Evolutionary conservation across 2,888 invertebrate species (phyloP), one percentile per base, ranked within the genome.

Genomic region (Plebejus melissa): DNA sequence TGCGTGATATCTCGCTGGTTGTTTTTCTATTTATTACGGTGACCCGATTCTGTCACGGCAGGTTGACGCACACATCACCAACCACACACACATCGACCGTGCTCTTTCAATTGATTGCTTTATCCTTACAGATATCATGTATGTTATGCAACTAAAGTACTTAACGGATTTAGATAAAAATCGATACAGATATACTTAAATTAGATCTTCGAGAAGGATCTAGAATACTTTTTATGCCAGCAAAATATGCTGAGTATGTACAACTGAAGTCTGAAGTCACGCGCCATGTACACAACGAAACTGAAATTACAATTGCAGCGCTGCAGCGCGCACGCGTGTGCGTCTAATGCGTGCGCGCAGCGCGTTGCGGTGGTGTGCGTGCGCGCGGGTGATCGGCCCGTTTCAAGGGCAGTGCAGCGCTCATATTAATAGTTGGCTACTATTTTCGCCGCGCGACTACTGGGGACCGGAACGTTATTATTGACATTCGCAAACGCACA

Each of bases 371-470:
- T 16, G 54, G 70, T 77, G 80, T 78, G 81, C 79, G 82, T 70
- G 41, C 16, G 69, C 38, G 81, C 79, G 87, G 93, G 93, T 92
- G 91, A 93, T 90, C 91, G 93, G 81, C 90, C 93, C 89, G 88
- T 85, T 91, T 93, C 93, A 93, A 93, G 93, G 93, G 92, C 93
- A 90, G 82, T 92, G 93, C 93, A 92, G 90, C 89, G 90, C 88
- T 88, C 88, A 86, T 92, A 92, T 93, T 90, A 91, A 93, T 93
- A 93, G 93, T 90, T 88, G 88, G 87, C 87, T 89, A 92, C 91
- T 93, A 93, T 93, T 93, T 91, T 90, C 89, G 90, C 91, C 85
- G 84, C 88, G 86, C 86, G 86, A 85, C 85, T 85, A 85, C 88
- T 85, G 87, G 88, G 89, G 89, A 90, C 89, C 88, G 88, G 87